Evolutionary conservation across 2,797 vertebrate genomes (phyloP).

Genomic region (Pantherophis vulpinus): DNA sequence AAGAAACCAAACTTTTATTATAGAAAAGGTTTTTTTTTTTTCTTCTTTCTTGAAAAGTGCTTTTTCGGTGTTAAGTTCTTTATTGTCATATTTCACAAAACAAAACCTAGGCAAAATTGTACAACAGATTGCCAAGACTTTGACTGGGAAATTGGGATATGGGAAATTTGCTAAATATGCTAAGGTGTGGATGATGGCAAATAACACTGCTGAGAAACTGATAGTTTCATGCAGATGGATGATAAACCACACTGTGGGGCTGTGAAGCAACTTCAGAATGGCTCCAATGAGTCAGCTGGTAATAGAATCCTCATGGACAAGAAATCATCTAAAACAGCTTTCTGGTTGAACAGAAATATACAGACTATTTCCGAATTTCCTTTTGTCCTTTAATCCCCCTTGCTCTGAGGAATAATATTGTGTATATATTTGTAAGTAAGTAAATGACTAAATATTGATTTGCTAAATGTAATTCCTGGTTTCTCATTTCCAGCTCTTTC

Average conservation of each 20-base stretch:
- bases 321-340: neutral
- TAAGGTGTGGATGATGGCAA: neutral
- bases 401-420: neutral
- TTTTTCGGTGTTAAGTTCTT: neutral
- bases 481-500: neutral
- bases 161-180: neutral
- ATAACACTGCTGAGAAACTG: neutral
- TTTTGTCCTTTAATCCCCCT: neutral
- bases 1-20: slow-evolving; percentile 32
- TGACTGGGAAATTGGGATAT: neutral
- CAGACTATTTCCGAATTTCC: neutral
- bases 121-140: slow-evolving; percentile 8
- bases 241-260: neutral
- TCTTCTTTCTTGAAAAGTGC: neutral
- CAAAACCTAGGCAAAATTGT: neutral
- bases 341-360: neutral
- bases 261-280: neutral
- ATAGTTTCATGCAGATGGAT: neutral
- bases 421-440: neutral
- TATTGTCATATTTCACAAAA: neutral
- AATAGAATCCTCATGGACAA: neutral
- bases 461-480: neutral
- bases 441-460: neutral
- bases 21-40: neutral
- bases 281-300: neutral